Evolutionary conservation across 1,140 invertebrate genomes (phyloP), one percentile per base, ranked within the genome.

Genomic region (Drosophila rufa): DNA sequence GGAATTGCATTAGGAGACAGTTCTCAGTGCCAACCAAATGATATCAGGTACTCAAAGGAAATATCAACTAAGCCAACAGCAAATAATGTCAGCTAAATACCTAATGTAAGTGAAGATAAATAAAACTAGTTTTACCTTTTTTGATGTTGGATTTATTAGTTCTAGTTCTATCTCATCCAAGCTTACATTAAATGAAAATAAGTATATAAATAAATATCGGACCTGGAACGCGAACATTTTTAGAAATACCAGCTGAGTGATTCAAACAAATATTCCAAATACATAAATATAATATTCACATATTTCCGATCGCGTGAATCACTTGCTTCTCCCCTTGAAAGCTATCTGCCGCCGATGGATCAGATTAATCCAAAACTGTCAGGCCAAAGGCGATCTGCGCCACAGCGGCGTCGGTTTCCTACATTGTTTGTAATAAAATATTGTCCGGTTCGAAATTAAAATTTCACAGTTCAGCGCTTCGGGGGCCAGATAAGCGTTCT

Each of bases 341-440:
- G 62, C 61, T 11, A 43, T 67, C 36, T 25, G 45, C 36, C 36
- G 46, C 36, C 1, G 45, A 40, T 43, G 12, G 19, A 25, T 22
- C 11, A 51, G 46, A 73, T 60, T 59, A 51, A 60, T 73, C 45
- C 19, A 15, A 50, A 71, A 17, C 53, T 45, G 69, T 51, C 51
- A 45, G 67, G 53, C 38, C 67, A 45, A 73, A 73, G 46, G 22
- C 53, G 53, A 76, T 76, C 60, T 60, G 30, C 50, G 60, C 45
- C 59, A 43, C 51, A 62, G 67, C 64, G 67, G 46, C 66, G 61
- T 74, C 71, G 61, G 50, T 65, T 90, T 65, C 53, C 33, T 36
- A 55, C 50, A 74, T 87, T 90, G 48, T 89, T 89, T 75, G 73
- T 87, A 89, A 87, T 80, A 77, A 80, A 87, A 87, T 74, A 68